Conservation (phyloP, 2,888 invertebrate species). For the Lycaena phlaeas region DNA sequence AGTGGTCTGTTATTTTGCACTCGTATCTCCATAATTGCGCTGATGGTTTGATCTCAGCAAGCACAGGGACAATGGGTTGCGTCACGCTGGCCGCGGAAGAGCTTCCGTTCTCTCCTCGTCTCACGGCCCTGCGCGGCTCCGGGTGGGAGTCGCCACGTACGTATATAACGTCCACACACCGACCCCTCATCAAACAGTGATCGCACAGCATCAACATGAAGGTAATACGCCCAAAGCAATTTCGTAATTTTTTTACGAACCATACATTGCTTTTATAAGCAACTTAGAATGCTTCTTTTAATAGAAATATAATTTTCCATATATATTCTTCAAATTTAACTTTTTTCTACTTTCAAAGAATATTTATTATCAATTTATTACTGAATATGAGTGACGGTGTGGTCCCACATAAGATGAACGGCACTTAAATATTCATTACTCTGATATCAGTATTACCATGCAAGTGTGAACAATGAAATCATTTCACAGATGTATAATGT, state of each 20-base stretch:
- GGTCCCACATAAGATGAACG: no score
- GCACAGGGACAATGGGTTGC: conserved; percentile 59
- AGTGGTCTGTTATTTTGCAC: conserved; percentile 6
- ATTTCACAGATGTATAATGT: no score
- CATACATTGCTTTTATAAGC: no score
- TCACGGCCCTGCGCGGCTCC: conserved; percentile 38
- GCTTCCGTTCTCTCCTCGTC: conserved; percentile 50
- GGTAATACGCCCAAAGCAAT: conserved; percentile 36
- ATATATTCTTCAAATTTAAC: no score
- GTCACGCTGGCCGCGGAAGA: conserved; percentile 45
- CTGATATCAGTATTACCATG: no score
- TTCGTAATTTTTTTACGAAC: neutral
- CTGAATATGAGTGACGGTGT: no score
- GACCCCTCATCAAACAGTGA: conserved; percentile 54
- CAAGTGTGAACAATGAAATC: no score
- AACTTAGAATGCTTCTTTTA: no score
- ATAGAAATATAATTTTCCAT: no score
- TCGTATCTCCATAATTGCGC: conserved; percentile 24
- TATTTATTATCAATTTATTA: no score
- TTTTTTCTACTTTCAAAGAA: no score
- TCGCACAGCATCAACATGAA: conserved; percentile 64
- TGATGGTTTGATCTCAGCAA: conserved; percentile 23
- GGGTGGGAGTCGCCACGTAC: conserved; percentile 55
- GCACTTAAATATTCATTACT: no score
- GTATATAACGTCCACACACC: conserved; percentile 54